Evolutionary conservation across 2,113 vertebrate species (phyloP), one percentile per base, ranked within the genome.

Genomic region (Grantiella picta): DNA sequence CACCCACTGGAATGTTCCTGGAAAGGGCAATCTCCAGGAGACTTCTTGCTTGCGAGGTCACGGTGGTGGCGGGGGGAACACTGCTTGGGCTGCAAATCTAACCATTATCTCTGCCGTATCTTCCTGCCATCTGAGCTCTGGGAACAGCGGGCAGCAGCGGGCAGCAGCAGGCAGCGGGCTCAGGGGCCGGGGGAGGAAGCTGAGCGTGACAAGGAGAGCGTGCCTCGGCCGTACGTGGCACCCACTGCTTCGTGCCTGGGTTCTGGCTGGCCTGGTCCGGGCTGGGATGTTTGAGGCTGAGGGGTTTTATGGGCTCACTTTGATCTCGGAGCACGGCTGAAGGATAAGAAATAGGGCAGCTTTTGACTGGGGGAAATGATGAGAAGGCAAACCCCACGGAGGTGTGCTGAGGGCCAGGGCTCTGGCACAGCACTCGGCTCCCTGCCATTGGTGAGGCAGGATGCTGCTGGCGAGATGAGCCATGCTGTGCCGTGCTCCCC

Each of bases 61-160:
- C 0, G 0, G 24, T 10, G 13, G 49, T 40, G 31, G 47, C 0
- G 8, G 27, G 2, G 27, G 12, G 5, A 1, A 19, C 47, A 14
- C 18, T 6, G 12, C 72, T 70, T 60, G 42, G 54, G 42, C 38
- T 82, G 82, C 50, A 86, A 66, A 52, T 73, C 27, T 70, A 61
- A 24, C 44, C 7, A 7, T 90, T 61, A 54, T 49, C 71, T 68
- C 86, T 8, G 3, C 76, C 20, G 1, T 36, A 65, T 83, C 82
- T 72, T 88, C 69, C 54, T 91, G 82, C 28, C 53, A 52, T 65
- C 79, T 69, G 3, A 3, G 59, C 54, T 59, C 59, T 18, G 38
- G 92, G 76, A 89, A 25, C 15, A 29, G n/a, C 0, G 1, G 88
- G 87, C 87, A 47, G 71, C 0, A 6, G 65, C 25, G 11, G 56